Base-by-base conservation (phyloP, 2,888 invertebrate genomes). In the Sinohyriopsis cumingii region DNA sequence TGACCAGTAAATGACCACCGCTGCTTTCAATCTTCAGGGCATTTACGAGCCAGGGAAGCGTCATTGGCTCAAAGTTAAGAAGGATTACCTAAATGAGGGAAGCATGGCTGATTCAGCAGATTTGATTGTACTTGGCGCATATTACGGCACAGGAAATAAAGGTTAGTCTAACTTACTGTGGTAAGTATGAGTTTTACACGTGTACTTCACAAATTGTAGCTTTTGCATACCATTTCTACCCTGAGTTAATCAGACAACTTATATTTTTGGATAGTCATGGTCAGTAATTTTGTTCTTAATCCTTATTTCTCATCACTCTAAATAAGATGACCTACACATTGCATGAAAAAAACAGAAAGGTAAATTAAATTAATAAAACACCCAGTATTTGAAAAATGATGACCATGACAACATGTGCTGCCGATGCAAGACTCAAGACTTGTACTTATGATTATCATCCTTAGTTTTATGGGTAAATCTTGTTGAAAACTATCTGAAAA, bases 51-150 rank as follows among this genome's bases (percentile, higher is more conserved):
- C 98, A 0, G 98, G 97, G 0, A 98, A 97, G 87, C 92, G 98
- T 25, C 96, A 96, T 87, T 98, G 98, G 98, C 89, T 98, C 72
- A 98, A 98, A 92, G 95, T 98, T 55, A 98, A 98, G 90, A 98
- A 97, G 88, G 98, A 98, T 90, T 98, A 98, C 89, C 91, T 98
- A 33, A 94, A 95, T 89, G 95, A 93, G 83, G 98, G 98, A 9
- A 95, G 95, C 33, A 97, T 98, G 95, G 98, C 98, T 1, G 98
- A 98, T 89, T 94, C 94, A 1, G 97, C 97, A 54, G 98, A 98
- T 92, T 93, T 98, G 77, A 95, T 97, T 5, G 97, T 98, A 1
- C 91, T 98, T 60, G 98, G 98, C 24, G 97, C 96, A 63, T 98
- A 97, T 94, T 98, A 95, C 91, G 98, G 98, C 86, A 95, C 96